Evolutionary conservation across 2,113 vertebrate genomes (phyloP), one percentile per base, ranked within the genome.

Genomic region (Thunnus maccoyii): DNA sequence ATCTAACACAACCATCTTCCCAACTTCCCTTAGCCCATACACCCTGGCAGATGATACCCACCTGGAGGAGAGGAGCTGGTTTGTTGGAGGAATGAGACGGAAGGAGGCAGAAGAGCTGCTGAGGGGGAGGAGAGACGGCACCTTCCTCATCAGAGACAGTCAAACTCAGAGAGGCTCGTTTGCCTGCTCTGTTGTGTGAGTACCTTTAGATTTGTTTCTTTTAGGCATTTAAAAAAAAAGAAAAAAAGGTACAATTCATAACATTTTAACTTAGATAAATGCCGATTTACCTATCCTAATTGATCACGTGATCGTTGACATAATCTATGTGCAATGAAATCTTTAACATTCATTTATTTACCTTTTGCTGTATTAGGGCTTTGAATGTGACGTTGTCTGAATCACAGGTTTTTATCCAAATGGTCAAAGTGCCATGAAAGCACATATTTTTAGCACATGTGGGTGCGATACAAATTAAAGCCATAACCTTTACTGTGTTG

Each of bases 151-250:
- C 82, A 96, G 98, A 88, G 98, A 99, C 86, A 99, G 98, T 92
- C 99, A 98, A 90, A 98, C 91, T 71, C 92, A 99, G 82, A 95
- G 94, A 76, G 98, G 98, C 84, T 99, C 97, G 84, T 99, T 97
- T 1, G 98, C 98, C 92, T 99, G 98, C 94, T 99, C 97, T 30
- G 98, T 99, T 7, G 96, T 99, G 98, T 99, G 95, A 0, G 98
- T 99, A 92, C 3, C 16, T 58, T 51, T 1, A n/a, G 1, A 57
- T 64, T 15, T 32, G 0, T 0, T 30, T 13, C 14, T 63, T 78
- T 67, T 16, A 17, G 0, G 7, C 15, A 41, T 56, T 27, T 50
- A 30, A 14, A 47, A 7, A 22, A 15, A 9, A 16, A 46, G 4
- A 27, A 17, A 1, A 22, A 54, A 14, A 18, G 36, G 36, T n/a